Conservation (phyloP, 2,888 invertebrate genomes). For the Drosophila kokeensis region DNA sequence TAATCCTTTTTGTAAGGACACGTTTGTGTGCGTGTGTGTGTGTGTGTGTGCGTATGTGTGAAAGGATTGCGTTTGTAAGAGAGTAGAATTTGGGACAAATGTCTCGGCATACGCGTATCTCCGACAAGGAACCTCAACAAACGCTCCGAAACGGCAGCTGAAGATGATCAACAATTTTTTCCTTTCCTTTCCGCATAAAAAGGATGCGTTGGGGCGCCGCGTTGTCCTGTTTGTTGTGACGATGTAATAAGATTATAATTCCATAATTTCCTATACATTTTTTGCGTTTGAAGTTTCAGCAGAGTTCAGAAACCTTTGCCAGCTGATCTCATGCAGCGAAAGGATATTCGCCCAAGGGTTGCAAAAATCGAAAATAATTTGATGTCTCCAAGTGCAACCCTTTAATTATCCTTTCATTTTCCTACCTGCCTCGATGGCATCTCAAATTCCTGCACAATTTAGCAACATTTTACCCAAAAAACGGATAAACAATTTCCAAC, state of each 20-base stretch:
- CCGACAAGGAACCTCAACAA: slow-evolving; percentile 53
- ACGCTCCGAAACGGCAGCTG: slow-evolving; percentile 69
- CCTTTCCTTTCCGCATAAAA: slow-evolving; percentile 30
- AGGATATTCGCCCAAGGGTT: slow-evolving; percentile 50
- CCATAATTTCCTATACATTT: slow-evolving; percentile 60
- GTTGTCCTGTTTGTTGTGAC: slow-evolving; percentile 67
- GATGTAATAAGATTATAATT: slow-evolving; percentile 79
- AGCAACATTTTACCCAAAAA: slow-evolving; percentile 52
- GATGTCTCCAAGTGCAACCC: slow-evolving; percentile 41
- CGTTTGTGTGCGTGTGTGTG: slow-evolving; percentile 59
- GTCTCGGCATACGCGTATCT: slow-evolving; percentile 73
- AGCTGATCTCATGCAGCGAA: slow-evolving; percentile 58
- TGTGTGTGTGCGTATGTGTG: slow-evolving; percentile 34
- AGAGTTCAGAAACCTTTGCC: slow-evolving; percentile 61
- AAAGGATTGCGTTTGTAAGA: slow-evolving; percentile 70
- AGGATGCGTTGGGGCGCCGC: slow-evolving; percentile 56
- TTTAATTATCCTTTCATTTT: slow-evolving; percentile 33
- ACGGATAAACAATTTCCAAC: slow-evolving; percentile 64
- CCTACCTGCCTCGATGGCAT: slow-evolving; percentile 60
- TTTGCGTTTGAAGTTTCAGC: slow-evolving; percentile 18
- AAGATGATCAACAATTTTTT: slow-evolving; percentile 56
- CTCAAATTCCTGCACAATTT: slow-evolving; percentile 39
- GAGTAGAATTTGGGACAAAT: slow-evolving; percentile 74
- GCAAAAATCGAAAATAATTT: slow-evolving; percentile 40
- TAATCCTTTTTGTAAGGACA: slow-evolving; percentile 83